These are phyloP conservation scores for Astatotilapia flaviijosephi DNA, from an alignment of 2,113 vertebrate species.

Conservation along the genomic window DNA sequence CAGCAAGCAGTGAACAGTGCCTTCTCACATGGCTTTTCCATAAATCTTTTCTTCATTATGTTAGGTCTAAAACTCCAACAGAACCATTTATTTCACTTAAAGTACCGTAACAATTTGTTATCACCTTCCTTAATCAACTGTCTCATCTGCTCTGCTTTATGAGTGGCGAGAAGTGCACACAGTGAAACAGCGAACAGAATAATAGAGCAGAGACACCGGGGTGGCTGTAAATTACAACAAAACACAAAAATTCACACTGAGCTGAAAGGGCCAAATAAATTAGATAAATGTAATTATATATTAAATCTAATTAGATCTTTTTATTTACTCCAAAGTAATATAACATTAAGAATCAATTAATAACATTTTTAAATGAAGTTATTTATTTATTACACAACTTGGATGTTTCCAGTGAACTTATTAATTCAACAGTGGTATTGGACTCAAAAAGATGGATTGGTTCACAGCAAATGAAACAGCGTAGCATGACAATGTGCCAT, in stretches of 20 bases:
- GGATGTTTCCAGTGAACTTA: background rate
- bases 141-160: background rate
- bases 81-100: background rate
- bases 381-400: background rate
- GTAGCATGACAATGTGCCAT: background rate
- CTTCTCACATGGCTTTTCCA: background rate
- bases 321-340: background rate
- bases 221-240: background rate
- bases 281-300: background rate
- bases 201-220: background rate
- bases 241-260: background rate
- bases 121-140: background rate
- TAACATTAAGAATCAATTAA: background rate
- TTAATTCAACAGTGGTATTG: background rate
- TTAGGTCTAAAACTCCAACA: background rate
- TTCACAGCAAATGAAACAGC: background rate
- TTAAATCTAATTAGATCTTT: background rate
- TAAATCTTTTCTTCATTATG: background rate
- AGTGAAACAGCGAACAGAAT: background rate
- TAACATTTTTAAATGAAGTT: background rate
- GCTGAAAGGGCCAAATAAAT: background rate
- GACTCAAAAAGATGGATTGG: background rate
- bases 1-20: background rate
- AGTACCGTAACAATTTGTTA: background rate
- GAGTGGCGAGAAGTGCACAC: background rate